phyloP scores from a whole-genome alignment of 2,888 invertebrate genomes.

The Drosophila ezoana region DNA sequence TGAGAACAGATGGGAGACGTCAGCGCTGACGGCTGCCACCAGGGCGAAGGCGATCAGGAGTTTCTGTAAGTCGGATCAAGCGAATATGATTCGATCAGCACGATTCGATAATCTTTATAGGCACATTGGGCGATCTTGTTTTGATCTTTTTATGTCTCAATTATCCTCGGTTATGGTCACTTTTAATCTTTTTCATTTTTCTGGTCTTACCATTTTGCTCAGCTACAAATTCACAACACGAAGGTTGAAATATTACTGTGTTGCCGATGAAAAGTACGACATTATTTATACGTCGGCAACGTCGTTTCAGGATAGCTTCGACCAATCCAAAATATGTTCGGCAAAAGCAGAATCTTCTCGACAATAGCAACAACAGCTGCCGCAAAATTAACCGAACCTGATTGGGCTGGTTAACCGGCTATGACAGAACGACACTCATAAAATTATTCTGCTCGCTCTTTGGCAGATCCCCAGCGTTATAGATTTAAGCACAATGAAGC shows the following conservation, averaged over 20 bases:
- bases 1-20: constrained; percentile 82
- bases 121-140: constrained; percentile 5
- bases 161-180: constrained; percentile 55
- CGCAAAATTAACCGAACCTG: constrained; percentile 71
- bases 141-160: constrained; percentile 17
- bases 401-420: constrained; percentile 81
- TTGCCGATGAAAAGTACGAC: constrained; percentile 69
- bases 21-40: constrained; percentile 80
- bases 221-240: constrained; percentile 80
- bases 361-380: constrained; percentile 38
- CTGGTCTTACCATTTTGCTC: constrained; percentile 78
- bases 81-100: background rate
- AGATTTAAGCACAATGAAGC: constrained; percentile 68
- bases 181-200: constrained; percentile 41
- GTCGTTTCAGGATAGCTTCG: constrained; percentile 76
- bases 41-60: constrained; percentile 77
- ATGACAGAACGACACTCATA: constrained; percentile 74
- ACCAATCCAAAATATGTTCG: constrained; percentile 53
- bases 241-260: constrained; percentile 82
- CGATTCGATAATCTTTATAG: background rate
- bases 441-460: constrained; percentile 61
- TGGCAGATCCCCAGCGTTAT: constrained; percentile 56
- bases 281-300: constrained; percentile 81
- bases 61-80: constrained; percentile 68
- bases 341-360: constrained; percentile 74